Base-by-base conservation (phyloP, 1,140 invertebrate genomes). In the Muscidifurax raptorellus region DNA sequence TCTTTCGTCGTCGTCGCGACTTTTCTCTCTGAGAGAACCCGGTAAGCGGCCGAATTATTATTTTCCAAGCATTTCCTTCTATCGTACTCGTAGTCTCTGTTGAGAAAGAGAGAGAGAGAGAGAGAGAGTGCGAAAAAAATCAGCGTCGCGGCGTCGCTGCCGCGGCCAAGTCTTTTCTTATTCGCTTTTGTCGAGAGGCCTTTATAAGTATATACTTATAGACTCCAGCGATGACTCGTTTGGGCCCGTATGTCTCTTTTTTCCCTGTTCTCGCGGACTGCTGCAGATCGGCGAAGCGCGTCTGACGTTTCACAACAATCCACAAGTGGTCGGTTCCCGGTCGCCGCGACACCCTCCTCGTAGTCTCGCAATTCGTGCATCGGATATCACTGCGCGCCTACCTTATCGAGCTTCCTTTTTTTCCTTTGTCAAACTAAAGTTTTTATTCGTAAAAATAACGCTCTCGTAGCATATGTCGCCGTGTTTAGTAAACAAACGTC, bases 321-420 rank as follows among this genome's bases (percentile, higher is more conserved):
- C 89, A 91, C 90, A 91, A 91, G 90, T 91, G 90, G 90, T 91
- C 90, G n/a, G 90, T 86, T 71, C 80, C 86, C 59, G 30, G 78
- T 83, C 78, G n/a, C n/a, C n/a, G n/a, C 76, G 52, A 27, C 82
- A 83, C 82, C 59, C 80, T n/a, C n/a, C n/a, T n/a, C n/a, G n/a
- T n/a, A n/a, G n/a, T n/a, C n/a, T 52, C 67, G 27, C 32, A 76
- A 28, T 67, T 10, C 25, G 72, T n/a, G 40, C 75, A 30, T 22
- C 12, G 27, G 25, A 12, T 64, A 52, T 77, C 28, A 32, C 66
- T 80, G 67, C 25, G 44, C 28, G 76, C 47, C 52, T 59, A 59
- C 52, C 52, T 59, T 59, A 59, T 59, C 52, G 52, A 59, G 52
- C 15, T 59, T 59, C n/a, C 18, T 59, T n/a, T 59, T 28, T n/a